Base-by-base conservation (phyloP, 2,797 vertebrate genomes). In the Thripadectes ignobilis region DNA sequence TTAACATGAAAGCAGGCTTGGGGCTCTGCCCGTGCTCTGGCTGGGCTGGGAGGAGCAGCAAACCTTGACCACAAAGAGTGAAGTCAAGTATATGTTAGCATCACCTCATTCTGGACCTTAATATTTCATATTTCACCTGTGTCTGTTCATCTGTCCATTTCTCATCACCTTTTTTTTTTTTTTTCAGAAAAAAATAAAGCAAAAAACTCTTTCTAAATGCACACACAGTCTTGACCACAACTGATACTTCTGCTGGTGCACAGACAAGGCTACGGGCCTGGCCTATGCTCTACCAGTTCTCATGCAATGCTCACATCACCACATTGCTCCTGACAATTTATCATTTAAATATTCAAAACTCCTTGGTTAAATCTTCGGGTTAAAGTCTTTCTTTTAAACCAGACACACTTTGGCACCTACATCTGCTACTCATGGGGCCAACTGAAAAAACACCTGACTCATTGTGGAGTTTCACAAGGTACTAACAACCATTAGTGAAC, bases 391-490 rank as follows among this genome's bases (percentile, higher is more conserved):
- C 29, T 72, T 78, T 81, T 49, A 88, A 78, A 78, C 12, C 10
- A 49, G 29, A 67, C 4, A 43, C 8, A 26, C 9, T 66, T 43
- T 32, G 17, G 26, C 27, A 62, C 6, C 18, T 49, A 39, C 2
- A 67, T 7, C 7, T 55, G 20, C 39, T 59, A 32, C 26, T 63
- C 0, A 7, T 2, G 68, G 26, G 9, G 26, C 17, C 38, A 89
- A 0, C 2, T 34, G 62, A 86, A 81, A 41, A 55, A 59, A 84
- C 5, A 69, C 9, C 30, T 54, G n/a, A 62, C 5, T 5, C 19
- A 30, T 12, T 0, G 1, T 2, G 12, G 12, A 3, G 2, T 72
- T 71, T 66, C 52, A 86, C 12, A 58, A 29, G 30, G 4, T 38
- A 41, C 20, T 38, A 83, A 43, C 5, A 66, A 67, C 30, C 34